Percentiles rank a stretch among this genome's conserved stretches.
These are phyloP conservation scores for Gnathonemus longibarbis DNA, from an alignment of 2,113 vertebrate species.

Conservation along the genomic window DNA sequence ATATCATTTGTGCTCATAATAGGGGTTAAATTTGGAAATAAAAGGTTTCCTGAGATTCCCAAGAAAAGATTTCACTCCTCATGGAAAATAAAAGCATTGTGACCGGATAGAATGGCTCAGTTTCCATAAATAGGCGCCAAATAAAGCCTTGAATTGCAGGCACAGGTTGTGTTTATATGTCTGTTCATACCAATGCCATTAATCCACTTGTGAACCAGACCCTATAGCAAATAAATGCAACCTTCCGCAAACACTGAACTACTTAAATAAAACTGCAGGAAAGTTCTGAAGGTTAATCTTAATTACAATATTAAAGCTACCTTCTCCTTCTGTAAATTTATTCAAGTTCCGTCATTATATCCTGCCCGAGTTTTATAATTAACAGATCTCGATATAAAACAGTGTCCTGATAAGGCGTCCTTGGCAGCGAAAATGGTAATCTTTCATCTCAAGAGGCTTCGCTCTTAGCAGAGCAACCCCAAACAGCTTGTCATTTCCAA, in stretches of 20 bases:
- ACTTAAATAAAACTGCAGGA: not conserved
- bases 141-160: not conserved
- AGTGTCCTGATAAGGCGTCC: slow-evolving; percentile 54
- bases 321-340: slow-evolving; percentile 10
- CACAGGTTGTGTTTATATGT: not conserved
- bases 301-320: slow-evolving; percentile 16
- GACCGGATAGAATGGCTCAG: not conserved
- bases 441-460: slow-evolving; percentile 48
- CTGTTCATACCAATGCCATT: not conserved
- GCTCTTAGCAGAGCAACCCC: slow-evolving; percentile 47
- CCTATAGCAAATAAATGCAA: not conserved
- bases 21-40: not conserved
- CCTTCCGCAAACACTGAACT: not conserved
- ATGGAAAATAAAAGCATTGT: not conserved
- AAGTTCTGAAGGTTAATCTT: slow-evolving; percentile 9
- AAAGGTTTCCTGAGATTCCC: not conserved
- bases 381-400: slow-evolving; percentile 45
- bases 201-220: not conserved
- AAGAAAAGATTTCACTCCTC: not conserved
- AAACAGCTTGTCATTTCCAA: slow-evolving; percentile 54
- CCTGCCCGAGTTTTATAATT: slow-evolving; percentile 48
- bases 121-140: not conserved
- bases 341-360: slow-evolving; percentile 44
- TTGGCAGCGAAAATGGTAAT: slow-evolving; percentile 54
- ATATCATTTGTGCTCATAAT: not conserved